These are phyloP conservation scores for Babyrousa celebensis DNA, from an alignment of 2,797 vertebrate species.

Conservation along the genomic window DNA sequence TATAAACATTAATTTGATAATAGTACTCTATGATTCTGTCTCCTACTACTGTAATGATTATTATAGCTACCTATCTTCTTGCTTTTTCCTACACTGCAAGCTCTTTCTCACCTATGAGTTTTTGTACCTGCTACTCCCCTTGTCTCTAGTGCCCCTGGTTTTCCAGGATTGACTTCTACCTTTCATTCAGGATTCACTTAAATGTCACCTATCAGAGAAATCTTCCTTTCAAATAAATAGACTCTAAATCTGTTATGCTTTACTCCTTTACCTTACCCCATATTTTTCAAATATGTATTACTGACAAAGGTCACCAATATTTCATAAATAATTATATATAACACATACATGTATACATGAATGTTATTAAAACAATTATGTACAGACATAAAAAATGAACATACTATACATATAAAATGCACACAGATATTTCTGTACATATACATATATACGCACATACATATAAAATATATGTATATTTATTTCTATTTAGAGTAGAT, in stretches of 20 bases:
- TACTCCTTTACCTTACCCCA: not conserved
- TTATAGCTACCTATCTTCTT: not conserved
- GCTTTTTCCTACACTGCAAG: not conserved
- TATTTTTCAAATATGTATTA: not conserved
- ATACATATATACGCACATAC: not conserved
- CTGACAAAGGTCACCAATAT: not conserved
- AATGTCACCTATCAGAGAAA: not conserved
- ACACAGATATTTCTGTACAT: not conserved
- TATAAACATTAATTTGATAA: not conserved
- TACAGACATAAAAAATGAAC: not conserved
- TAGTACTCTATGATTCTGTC: not conserved
- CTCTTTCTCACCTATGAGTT: not conserved
- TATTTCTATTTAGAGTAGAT: not conserved
- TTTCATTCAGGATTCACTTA: not conserved
- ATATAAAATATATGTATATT: not conserved
- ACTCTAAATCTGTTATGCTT: not conserved
- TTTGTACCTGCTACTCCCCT: not conserved
- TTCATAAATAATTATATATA: constrained; percentile 1
- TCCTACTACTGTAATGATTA: not conserved
- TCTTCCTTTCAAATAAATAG: not conserved
- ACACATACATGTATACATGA: not conserved
- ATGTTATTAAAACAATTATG: not conserved
- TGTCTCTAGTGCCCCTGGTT: not conserved
- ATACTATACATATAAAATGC: not conserved
- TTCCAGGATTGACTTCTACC: not conserved